Evolutionary conservation across 2,113 vertebrate species (phyloP).

Genomic region (Oenanthe melanoleuca): DNA sequence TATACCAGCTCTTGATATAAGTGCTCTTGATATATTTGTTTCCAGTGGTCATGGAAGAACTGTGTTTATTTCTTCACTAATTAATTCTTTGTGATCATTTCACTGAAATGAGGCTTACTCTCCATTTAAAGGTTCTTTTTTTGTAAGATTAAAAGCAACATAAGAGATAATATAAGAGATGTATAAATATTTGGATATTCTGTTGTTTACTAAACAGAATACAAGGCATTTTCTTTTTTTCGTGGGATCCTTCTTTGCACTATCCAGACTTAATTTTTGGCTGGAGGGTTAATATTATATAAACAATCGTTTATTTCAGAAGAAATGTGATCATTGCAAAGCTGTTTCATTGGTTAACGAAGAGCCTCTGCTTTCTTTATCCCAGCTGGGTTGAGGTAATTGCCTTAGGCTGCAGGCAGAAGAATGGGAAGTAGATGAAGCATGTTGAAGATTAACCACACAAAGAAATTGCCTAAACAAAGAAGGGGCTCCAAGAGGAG

Average conservation of each 20-base stretch:
- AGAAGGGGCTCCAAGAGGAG: background rate
- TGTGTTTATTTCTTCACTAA: background rate
- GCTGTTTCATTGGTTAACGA: background rate
- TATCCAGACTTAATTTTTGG: background rate
- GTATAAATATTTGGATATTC: constrained; percentile 19
- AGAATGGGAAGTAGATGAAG: constrained; percentile 54
- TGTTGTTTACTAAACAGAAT: background rate
- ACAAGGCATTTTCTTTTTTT: background rate
- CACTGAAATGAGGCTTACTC: background rate
- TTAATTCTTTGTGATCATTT: background rate
- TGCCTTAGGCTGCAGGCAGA: background rate
- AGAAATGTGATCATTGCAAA: constrained; percentile 12
- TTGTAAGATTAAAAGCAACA: background rate
- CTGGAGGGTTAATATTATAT: background rate
- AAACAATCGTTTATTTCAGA: constrained; percentile 14
- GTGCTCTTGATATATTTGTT: background rate
- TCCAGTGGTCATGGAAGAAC: background rate
- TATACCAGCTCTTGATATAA: background rate
- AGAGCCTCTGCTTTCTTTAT: constrained; percentile 26
- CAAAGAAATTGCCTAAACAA: constrained; percentile 33
- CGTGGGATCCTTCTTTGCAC: background rate
- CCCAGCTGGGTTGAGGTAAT: constrained; percentile 31
- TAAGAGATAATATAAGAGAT: background rate
- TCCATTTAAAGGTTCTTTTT: background rate
- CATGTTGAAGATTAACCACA: constrained; percentile 27